A percentile compares a stretch with the other conserved stretches of the same genome.
These are phyloP conservation scores for Stichopus chloronotus DNA, from an alignment of 35 echinoderm and acorn worm species.

Conservation along the genomic window DNA sequence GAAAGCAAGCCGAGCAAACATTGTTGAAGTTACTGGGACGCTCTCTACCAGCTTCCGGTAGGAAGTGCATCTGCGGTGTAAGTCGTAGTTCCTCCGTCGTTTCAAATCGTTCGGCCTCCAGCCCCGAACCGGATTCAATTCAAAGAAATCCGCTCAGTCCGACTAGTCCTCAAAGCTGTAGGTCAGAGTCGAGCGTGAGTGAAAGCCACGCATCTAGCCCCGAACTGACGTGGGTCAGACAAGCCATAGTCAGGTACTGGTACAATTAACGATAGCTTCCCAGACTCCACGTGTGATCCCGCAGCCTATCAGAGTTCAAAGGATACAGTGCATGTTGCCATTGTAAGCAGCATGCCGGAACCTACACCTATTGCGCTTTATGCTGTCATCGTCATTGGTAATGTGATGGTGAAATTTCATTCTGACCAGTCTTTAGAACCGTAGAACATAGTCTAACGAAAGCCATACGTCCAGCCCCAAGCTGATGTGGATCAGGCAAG, in stretches of 20 bases:
- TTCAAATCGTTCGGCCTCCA: slow-evolving; percentile 89
- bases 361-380: no score
- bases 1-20: slow-evolving; percentile 86
- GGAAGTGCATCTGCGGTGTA: slow-evolving; percentile 95
- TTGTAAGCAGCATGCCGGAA: no score
- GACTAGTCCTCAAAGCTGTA: slow-evolving; percentile 80
- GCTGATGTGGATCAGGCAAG: no score
- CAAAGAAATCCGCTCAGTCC: slow-evolving; percentile 68
- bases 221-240: slow-evolving; percentile 94
- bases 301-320: no score
- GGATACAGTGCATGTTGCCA: no score
- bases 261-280: slow-evolving; percentile 70
- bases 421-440: no score
- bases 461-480: no score
- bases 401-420: no score
- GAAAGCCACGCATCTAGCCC: slow-evolving; percentile 92
- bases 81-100: slow-evolving; percentile 94
- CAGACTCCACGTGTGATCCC: no score
- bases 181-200: slow-evolving; percentile 66
- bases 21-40: slow-evolving; percentile 80
- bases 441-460: no score
- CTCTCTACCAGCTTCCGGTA: slow-evolving; percentile 84
- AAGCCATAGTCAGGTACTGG: slow-evolving; percentile 94
- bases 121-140: slow-evolving; percentile 69
- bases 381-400: no score